Base-by-base conservation (phyloP, 2,797 vertebrate genomes). In the Chelidonichthys spinosus region DNA sequence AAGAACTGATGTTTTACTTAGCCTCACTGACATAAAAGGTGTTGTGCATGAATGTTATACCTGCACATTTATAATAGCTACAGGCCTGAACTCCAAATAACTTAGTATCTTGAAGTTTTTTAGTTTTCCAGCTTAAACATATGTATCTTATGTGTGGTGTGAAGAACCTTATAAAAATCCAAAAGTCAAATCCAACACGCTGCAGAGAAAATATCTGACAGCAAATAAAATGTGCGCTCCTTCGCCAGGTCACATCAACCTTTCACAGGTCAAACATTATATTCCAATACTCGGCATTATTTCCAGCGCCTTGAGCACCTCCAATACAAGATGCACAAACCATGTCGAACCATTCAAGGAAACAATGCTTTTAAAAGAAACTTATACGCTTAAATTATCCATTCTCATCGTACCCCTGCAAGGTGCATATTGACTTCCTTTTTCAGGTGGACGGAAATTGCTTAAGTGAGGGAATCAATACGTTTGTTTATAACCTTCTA, bases 381-480 rank as follows among this genome's bases (percentile, higher is more conserved):
- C 56, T 46, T 71, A 76, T 76, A 25, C 25, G 69, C 69, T 78
- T 63, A 72, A 86, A 81, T 73, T 59, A 75, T 75, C 59, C 66
- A 76, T 89, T 65, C 66, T 85, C 82, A 89, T 90, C 77, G 62
- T 73, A 81, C 85, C 72, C 71, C 89, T 83, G 84, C 79, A 83
- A 92, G 91, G 78, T 72, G 63, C 55, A 67, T 85, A 91, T 92
- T 72, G 87, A 89, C 82, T 81, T 56, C 17, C 36, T 60, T 76
- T 71, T 81, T 64, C 59, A 79, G 72, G 85, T 81, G 75, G 67
- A 78, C 14, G 64, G 67, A 87, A 84, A 83, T 87, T 80, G 70
- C 72, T 89, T 72, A 82, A 83, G 72, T 69, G 73, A 79, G 66
- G 2, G 63, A 87, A 92, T 93, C 90, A 82, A 92, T 92, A 89